Evolutionary conservation across 2,797 vertebrate species (phyloP), one percentile per base, ranked within the genome.

Genomic region (Hippopotamyrus pictus): DNA sequence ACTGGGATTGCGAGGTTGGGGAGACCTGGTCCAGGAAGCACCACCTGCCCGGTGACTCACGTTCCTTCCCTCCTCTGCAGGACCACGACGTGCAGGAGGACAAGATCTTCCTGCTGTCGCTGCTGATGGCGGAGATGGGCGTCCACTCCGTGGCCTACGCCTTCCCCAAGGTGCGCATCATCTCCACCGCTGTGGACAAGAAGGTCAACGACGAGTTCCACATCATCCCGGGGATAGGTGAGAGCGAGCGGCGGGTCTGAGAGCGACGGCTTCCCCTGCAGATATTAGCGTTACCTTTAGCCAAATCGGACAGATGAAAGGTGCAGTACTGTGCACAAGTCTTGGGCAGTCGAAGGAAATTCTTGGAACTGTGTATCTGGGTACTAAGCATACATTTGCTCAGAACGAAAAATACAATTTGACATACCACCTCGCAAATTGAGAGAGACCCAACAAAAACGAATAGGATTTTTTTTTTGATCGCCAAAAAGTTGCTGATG

Each of bases 61-160:
- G 65, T 46, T 12, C 5, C 5, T 76, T 11, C 14, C 2, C 0
- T n/a, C 9, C n/a, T 44, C 57, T 88, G 33, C 92, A 98, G 97
- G 97, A 98, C 90, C 97, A 98, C 0, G 97, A 98, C 0, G 97
- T 98, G 0, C 95, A 97, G 2, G 97, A 98, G 94, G 97, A 98
- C 51, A 97, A 96, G 95, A 98, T 98, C 94, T 98, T 98, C 94
- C 94, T 98, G 89, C 91, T 98, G 59, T 98, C 97, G 0, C 94
- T 98, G 93, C 95, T 98, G 2, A 98, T 97, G 97, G 97, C 97
- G 0, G 97, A 98, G 94, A 97, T 97, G 97, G 97, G 97, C 0
- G 97, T 98, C 48, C 97, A 98, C 91, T 98, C 97, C 0, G 97
- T 98, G 93, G 97, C 97, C 19, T 98, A 98, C 0, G 97, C 97